Conservation (phyloP, 2,888 invertebrate species). For the Ferrisia virgata region DNA sequence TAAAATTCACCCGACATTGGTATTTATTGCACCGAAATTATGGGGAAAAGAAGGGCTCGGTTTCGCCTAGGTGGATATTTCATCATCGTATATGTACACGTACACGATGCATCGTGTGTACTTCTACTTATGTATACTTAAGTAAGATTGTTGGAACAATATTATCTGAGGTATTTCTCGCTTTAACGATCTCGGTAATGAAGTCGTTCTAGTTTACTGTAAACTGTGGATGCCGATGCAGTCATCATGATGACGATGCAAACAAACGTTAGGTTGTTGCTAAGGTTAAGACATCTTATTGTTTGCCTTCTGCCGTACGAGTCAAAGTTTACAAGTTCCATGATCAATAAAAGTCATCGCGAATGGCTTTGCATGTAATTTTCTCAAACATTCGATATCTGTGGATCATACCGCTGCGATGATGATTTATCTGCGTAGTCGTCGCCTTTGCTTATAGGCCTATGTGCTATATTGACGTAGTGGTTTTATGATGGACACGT, state of each 20-base stretch:
- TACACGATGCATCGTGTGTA: neutral
- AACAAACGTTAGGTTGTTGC: neutral
- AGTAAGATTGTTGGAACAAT: neutral
- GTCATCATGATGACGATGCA: neutral
- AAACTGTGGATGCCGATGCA: neutral
- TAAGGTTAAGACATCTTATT: neutral
- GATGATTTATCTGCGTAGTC: neutral
- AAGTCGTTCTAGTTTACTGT: neutral
- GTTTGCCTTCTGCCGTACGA: neutral
- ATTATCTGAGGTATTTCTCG: neutral
- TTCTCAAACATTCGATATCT: neutral
- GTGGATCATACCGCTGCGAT: neutral
- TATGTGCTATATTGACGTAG: neutral
- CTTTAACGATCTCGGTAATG: neutral
- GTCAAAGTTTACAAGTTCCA: constrained; percentile 19
- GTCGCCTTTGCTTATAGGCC: neutral
- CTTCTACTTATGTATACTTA: neutral
- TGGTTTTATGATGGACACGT: neutral
- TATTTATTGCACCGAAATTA: constrained; percentile 13
- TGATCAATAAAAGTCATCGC: constrained; percentile 17
- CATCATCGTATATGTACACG: neutral
- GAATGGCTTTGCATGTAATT: neutral
- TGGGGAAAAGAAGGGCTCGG: neutral
- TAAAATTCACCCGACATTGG: neutral
- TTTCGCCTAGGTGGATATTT: neutral